Evolutionary conservation across 1,140 invertebrate species (phyloP), one percentile per base, ranked within the genome.

Genomic region (Brachionus manjavacas): DNA sequence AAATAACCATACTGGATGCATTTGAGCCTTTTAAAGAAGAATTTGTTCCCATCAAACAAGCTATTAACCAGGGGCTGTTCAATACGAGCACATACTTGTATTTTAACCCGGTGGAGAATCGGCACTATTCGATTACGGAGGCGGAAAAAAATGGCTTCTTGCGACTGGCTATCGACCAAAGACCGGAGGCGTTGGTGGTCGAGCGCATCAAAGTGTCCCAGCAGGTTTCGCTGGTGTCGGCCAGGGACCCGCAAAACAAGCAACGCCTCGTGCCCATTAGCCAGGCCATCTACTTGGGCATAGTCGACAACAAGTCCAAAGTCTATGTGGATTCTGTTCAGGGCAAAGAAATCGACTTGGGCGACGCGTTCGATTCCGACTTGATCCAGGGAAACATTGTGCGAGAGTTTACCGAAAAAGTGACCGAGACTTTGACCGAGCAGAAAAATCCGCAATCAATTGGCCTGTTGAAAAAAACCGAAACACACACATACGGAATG

Each of bases 31-130:
- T 43, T n/a, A 60, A 68, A 39, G 12, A 68, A 14, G 28, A 64
- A 28, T 81, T 81, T n/a, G 25, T 81, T 39, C 79, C 79, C 12
- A 68, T 81, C 12, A 60, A 55, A 41, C 79, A 81, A 35, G 79
- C 79, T 0, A 68, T 81, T 6, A 81, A 81, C 41, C 79, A 81
- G 31, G 64, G 64, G 0, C n/a, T 81, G 12, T 81, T 81, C 31
- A 64, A 81, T 39, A 39, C 79, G 6, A 81, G 60, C 28, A 81
- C 79, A 14, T 64, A 81, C 43, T 46, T 81, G 25, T 81, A 64
- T 14, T 81, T 64, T 14, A 39, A 81, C 28, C 52, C 79, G 23
- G 16, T 11, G 0, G 52, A 64, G 39, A 39, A 46, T 9, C 55
- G 43, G 9, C 9, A 81, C 9, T 81, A 64, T 6, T 64, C 79